These are phyloP conservation scores for Saccostrea echinata DNA, from an alignment of 1,140 invertebrate genomes.

Conservation along the genomic window DNA sequence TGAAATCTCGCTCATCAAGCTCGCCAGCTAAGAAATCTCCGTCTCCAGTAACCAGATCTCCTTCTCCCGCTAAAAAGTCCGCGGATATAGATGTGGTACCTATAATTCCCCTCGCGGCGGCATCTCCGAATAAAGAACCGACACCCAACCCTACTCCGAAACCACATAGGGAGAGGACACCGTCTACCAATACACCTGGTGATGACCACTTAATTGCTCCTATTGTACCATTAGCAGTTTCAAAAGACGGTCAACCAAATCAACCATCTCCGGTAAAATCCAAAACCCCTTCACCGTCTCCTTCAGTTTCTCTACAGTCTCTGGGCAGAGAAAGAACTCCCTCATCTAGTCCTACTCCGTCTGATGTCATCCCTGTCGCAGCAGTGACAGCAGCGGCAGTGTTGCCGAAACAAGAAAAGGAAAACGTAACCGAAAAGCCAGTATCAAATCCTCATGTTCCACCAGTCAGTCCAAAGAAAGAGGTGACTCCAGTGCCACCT, in stretches of 20 bases:
- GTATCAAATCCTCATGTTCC: neutral
- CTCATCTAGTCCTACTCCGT: neutral
- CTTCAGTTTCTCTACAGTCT: neutral
- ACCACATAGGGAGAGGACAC: neutral
- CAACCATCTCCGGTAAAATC: neutral
- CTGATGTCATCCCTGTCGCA: neutral
- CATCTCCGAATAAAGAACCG: neutral
- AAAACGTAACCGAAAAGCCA: neutral
- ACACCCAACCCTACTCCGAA: neutral
- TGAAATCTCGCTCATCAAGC: neutral
- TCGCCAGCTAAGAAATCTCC: neutral
- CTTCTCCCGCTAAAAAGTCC: neutral
- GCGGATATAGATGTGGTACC: neutral
- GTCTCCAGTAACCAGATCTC: neutral
- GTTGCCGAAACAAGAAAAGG: neutral
- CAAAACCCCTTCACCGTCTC: neutral
- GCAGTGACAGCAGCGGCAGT: neutral
- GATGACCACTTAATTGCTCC: neutral
- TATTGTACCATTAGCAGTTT: neutral
- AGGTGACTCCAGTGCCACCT: neutral
- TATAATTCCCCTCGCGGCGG: neutral
- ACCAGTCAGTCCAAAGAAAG: neutral
- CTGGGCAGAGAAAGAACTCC: neutral
- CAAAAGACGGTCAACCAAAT: neutral
- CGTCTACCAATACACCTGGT: neutral